A percentile compares a stretch with the other conserved stretches of the same genome.
These are phyloP conservation scores for Escarpia spicata DNA, from an alignment of 2,888 invertebrate species.

Conservation along the genomic window DNA sequence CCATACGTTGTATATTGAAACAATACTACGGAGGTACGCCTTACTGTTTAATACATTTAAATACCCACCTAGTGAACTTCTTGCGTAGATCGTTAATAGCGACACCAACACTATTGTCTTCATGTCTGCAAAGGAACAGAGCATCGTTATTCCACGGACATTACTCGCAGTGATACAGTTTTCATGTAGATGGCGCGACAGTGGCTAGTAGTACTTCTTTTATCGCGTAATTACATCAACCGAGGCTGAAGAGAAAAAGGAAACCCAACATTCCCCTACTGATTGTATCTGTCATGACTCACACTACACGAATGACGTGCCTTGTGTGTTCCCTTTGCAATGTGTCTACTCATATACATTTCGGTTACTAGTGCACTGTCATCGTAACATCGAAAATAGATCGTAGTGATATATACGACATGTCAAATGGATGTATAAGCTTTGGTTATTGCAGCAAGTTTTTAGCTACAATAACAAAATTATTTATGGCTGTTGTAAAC, in stretches of 20 bases:
- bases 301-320: no score
- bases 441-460: no score
- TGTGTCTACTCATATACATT: no score
- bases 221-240: neutral
- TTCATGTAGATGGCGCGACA: neutral
- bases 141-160: neutral
- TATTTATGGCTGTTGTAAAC: no score
- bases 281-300: neutral
- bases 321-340: no score
- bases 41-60: neutral
- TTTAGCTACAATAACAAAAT: no score
- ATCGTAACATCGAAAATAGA: no score
- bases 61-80: neutral
- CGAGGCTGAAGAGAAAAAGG: neutral
- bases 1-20: neutral
- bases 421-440: no score
- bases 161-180: neutral
- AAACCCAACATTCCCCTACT: neutral
- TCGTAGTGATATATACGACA: no score
- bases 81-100: neutral
- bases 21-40: neutral
- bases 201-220: neutral
- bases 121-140: neutral
- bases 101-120: neutral
- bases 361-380: no score